A percentile compares a stretch with the other conserved stretches of the same genome.
Evolutionary conservation across 2,113 vertebrate species (phyloP).

Genomic region (Danionella cerebrum): DNA sequence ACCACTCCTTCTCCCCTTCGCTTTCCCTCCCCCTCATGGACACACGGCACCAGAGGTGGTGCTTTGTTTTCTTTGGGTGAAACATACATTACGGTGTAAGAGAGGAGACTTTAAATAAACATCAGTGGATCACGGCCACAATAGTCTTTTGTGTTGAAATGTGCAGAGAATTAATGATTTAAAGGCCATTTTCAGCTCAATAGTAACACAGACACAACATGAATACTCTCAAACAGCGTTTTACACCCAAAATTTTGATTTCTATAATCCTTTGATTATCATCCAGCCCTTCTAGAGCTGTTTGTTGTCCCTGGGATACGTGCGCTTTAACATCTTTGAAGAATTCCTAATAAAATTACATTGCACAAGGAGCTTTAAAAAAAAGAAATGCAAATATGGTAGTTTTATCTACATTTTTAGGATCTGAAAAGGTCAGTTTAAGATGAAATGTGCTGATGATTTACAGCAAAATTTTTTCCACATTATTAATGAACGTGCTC

Average conservation of each 20-base stretch:
- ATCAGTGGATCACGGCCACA: constrained; percentile 67
- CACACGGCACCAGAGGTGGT: not conserved
- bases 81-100: constrained; percentile 54
- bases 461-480: too few relatives aligned
- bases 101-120: constrained; percentile 74
- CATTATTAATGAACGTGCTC: too few relatives aligned
- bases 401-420: too few relatives aligned
- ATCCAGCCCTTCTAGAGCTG: not conserved
- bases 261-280: not conserved
- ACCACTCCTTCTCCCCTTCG: not conserved
- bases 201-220: not conserved
- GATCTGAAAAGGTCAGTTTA: too few relatives aligned
- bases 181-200: constrained; percentile 20
- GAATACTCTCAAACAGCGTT: not conserved
- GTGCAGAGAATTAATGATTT: constrained; percentile 61
- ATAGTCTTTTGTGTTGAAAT: constrained; percentile 62
- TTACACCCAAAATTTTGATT: not conserved
- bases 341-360: too few relatives aligned
- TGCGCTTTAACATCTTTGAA: too few relatives aligned
- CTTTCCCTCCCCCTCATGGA: constrained; percentile 6
- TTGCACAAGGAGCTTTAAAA: not conserved
- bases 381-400: too few relatives aligned
- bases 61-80: constrained; percentile 54
- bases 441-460: too few relatives aligned
- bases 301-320: too few relatives aligned